A percentile compares a stretch with the other conserved stretches of the same genome.
Evolutionary conservation across 2,113 vertebrate genomes (phyloP).

Genomic region (Oxyura jamaicensis): DNA sequence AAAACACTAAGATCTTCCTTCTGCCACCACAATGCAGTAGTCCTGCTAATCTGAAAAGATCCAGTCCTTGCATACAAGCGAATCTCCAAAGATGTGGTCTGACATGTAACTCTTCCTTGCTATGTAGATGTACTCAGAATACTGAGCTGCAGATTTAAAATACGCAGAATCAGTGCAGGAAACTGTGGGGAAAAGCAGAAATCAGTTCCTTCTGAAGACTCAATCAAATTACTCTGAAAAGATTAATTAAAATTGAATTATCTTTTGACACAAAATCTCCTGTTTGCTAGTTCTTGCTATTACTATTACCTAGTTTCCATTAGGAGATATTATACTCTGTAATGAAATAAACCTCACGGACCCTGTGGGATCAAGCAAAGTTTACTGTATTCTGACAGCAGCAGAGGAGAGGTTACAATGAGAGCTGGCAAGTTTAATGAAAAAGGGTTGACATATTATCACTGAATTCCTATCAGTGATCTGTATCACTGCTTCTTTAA

Average conservation of each 20-base stretch:
- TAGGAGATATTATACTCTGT: constrained; percentile 52
- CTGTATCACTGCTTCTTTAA: background rate
- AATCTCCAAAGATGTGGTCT: background rate
- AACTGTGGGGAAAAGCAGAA: constrained; percentile 7
- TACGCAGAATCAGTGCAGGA: background rate
- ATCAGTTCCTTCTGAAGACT: constrained; percentile 50
- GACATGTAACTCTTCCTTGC: background rate
- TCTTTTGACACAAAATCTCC: constrained; percentile 72
- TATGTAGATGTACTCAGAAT: background rate
- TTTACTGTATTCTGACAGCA: constrained; percentile 36
- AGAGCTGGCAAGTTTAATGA: background rate
- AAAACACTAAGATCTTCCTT: background rate
- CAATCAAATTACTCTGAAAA: constrained; percentile 68
- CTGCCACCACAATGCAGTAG: background rate
- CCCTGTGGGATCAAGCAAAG: constrained; percentile 36
- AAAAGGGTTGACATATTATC: background rate
- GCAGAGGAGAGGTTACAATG: background rate
- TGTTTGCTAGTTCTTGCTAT: constrained; percentile 59
- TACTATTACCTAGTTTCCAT: constrained; percentile 65
- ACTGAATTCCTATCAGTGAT: background rate
- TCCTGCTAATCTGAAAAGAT: constrained; percentile 10
- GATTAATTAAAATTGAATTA: constrained; percentile 77
- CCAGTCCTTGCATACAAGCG: background rate
- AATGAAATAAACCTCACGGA: constrained; percentile 64
- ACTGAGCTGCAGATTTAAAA: background rate